Percentiles rank a stretch among this genome's conserved stretches.
These are phyloP conservation scores for Saccostrea cuccullata DNA, from an alignment of 1,140 invertebrate genomes.

Conservation along the genomic window DNA sequence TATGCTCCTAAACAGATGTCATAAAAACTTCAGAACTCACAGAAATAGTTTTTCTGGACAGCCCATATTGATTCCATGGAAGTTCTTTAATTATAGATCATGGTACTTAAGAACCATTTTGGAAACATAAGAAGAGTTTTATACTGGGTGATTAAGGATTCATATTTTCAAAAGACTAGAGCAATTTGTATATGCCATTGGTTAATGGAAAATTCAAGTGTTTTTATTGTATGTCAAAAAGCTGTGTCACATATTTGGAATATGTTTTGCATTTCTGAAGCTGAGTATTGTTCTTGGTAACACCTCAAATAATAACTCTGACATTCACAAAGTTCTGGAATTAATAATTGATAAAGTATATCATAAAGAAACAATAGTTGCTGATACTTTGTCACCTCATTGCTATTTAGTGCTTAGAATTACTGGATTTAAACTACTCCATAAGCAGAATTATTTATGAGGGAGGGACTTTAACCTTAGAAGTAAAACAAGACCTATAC, in stretches of 20 bases:
- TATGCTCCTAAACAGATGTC: neutral
- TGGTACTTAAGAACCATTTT: neutral
- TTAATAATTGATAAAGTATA: neutral
- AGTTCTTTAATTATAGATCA: neutral
- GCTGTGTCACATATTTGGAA: neutral
- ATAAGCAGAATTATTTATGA: slow-evolving; percentile 4
- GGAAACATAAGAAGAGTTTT: neutral
- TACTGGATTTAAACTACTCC: neutral
- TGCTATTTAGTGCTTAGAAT: neutral
- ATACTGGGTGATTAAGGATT: neutral
- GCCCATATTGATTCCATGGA: neutral
- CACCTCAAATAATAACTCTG: neutral
- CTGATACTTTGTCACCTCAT: neutral
- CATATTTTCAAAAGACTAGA: neutral
- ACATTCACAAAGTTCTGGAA: neutral
- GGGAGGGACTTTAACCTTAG: neutral
- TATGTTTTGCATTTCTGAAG: neutral
- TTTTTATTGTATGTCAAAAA: slow-evolving; percentile 3
- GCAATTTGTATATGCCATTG: neutral
- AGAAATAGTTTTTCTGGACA: neutral
- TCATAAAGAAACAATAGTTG: neutral
- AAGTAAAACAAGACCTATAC: neutral
- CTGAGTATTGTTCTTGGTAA: neutral
- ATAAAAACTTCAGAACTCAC: neutral
- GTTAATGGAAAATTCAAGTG: neutral